Base-by-base conservation (phyloP, 1,140 invertebrate genomes). In the Chrysopa pallens region DNA sequence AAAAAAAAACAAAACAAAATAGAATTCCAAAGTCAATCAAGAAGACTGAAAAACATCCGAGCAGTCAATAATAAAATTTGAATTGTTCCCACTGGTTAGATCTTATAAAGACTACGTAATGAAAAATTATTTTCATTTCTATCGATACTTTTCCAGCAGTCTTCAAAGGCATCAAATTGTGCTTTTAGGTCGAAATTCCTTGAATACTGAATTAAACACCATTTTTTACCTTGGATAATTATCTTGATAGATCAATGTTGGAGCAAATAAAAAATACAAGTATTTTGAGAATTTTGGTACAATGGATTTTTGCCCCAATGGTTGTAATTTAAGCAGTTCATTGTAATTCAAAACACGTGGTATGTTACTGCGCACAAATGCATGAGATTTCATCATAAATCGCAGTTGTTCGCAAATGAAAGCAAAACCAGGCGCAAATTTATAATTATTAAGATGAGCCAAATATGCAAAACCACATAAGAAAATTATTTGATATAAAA, bases 191-290 rank as follows among this genome's bases (percentile, higher is more conserved):
- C n/a, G n/a, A n/a, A n/a, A n/a, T n/a, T n/a, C n/a, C n/a, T n/a
- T n/a, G n/a, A n/a, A n/a, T n/a, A n/a, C n/a, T n/a, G n/a, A n/a
- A n/a, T n/a, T n/a, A n/a, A n/a, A n/a, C n/a, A n/a, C n/a, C n/a
- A n/a, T 27, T 17, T 35, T 43, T 56, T 68, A 86, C 76, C 84
- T 76, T 33, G 87, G 88, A 69, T 92, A 92, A 45, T 65, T 62
- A 53, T 91, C 83, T 48, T 78, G 73, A 59, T 92, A 92, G 15
- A 94, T 59, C 1, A 92, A 67, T 0, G 88, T 91, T 12, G 89
- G 89, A 0, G 77, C 84, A 59, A 91, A 91, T 15, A 91, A 59
- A 54, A 87, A 93, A 55, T 91, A 92, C 0, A 88, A 51, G 57
- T 80, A 92, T 42, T 82, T 76, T 0, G 72, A 73, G 53, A 89